A percentile compares a stretch with the other conserved stretches of the same genome.
Conservation (phyloP, 2,113 vertebrate genomes). For the Cyanoliseus patagonus region DNA sequence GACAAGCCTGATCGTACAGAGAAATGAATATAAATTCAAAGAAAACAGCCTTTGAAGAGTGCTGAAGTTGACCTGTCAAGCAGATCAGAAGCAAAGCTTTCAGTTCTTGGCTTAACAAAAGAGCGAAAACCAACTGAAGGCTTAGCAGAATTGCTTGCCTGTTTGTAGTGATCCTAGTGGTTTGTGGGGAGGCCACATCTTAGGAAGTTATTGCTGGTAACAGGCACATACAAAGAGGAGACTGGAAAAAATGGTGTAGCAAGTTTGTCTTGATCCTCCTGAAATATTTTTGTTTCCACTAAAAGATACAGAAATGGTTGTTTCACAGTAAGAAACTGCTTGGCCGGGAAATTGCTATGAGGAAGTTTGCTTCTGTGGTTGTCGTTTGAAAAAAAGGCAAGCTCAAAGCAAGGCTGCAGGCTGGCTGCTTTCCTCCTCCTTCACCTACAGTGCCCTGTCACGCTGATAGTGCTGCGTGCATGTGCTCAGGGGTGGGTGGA, state of each 20-base stretch:
- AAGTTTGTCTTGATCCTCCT: conserved; percentile 3
- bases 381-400: neutral
- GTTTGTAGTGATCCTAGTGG: conserved; percentile 6
- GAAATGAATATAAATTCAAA: neutral
- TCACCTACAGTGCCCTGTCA: neutral
- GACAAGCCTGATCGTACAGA: neutral
- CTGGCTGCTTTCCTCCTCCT: neutral
- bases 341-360: neutral
- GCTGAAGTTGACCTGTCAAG: neutral
- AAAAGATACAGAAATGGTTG: conserved; percentile 20
- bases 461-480: neutral
- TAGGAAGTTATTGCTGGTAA: conserved; percentile 36
- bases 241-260: conserved; percentile 39
- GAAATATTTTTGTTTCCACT: conserved; percentile 41
- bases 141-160: neutral
- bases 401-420: neutral
- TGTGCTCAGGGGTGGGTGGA: neutral
- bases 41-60: neutral
- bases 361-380: neutral
- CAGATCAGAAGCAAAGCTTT: conserved; percentile 1
- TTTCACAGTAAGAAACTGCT: neutral
- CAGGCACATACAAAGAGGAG: neutral
- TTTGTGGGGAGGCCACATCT: conserved; percentile 48
- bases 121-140: neutral
- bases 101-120: neutral